phyloP scores from a whole-genome alignment of 2,797 vertebrate species.

The Anguilla megastoma region DNA sequence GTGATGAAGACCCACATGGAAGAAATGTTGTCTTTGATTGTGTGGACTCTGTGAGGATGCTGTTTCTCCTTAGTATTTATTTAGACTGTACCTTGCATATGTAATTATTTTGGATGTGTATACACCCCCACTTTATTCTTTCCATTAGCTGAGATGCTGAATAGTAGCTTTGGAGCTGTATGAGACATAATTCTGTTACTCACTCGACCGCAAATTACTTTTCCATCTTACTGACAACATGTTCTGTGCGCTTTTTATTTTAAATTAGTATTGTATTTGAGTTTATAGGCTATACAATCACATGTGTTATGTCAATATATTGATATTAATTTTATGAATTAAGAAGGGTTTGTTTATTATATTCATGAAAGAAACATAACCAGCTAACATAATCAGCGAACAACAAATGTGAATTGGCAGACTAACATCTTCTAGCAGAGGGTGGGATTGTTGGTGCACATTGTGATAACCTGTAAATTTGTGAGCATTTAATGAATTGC shows the following conservation, averaged over 20 bases:
- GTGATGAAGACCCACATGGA: neutral
- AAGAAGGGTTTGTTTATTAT: neutral
- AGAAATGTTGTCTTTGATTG: neutral
- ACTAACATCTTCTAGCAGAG: neutral
- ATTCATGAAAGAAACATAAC: neutral
- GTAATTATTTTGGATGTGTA: neutral
- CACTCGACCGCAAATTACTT: neutral
- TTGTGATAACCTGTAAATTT: neutral
- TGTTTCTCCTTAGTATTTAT: neutral
- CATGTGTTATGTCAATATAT: too few relatives aligned
- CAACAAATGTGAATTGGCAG: neutral
- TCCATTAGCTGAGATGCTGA: neutral
- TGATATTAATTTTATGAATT: too few relatives aligned
- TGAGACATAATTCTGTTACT: neutral
- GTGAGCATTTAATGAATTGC: neutral
- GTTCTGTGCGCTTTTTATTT: too few relatives aligned
- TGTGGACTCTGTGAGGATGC: neutral
- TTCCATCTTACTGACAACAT: neutral
- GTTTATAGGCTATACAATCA: too few relatives aligned
- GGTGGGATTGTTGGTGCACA: neutral
- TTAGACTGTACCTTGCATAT: neutral
- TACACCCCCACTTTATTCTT: neutral
- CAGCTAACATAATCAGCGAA: neutral
- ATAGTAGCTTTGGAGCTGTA: neutral
- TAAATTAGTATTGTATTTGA: too few relatives aligned